Percentiles rank a stretch among this genome's conserved stretches.
These are phyloP conservation scores for Antigone vipio DNA, from an alignment of 2,113 vertebrate genomes.

Conservation along the genomic window DNA sequence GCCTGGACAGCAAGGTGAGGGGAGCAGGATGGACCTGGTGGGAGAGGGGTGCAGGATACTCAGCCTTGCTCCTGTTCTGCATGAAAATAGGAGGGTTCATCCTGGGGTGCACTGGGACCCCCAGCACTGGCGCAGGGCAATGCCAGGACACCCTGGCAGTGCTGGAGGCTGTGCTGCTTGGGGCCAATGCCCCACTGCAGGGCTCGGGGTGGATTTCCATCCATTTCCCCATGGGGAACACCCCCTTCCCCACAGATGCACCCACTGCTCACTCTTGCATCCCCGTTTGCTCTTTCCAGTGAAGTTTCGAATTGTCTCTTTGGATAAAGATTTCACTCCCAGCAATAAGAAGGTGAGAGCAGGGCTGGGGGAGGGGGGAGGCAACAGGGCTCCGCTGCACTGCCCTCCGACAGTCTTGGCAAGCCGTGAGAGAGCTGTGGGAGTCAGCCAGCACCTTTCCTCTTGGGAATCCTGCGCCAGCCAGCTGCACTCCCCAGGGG, in stretches of 20 bases:
- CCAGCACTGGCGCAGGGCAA: neutral
- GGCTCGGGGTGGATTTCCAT: neutral
- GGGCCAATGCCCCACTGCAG: neutral
- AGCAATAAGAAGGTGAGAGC: conserved; percentile 28
- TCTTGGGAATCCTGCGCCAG: neutral
- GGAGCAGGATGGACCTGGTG: neutral
- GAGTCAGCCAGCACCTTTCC: neutral
- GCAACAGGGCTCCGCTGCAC: neutral
- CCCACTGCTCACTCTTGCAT: neutral
- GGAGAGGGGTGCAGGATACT: neutral
- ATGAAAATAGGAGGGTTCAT: neutral
- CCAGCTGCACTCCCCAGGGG: neutral
- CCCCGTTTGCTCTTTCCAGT: neutral
- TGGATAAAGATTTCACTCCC: neutral
- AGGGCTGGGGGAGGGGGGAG: neutral
- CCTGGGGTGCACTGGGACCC: neutral
- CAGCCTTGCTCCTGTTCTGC: neutral
- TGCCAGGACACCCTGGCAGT: fast-evolving
- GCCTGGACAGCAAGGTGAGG: conserved; percentile 44
- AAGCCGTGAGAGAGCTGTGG: neutral
- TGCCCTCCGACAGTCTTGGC: neutral
- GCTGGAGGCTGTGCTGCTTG: neutral
- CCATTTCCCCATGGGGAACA: neutral
- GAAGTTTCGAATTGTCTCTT: conserved; percentile 19
- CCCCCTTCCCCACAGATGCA: fast-evolving